Conservation (phyloP, 2,797 vertebrate species). For the Myotis pilosus region DNA sequence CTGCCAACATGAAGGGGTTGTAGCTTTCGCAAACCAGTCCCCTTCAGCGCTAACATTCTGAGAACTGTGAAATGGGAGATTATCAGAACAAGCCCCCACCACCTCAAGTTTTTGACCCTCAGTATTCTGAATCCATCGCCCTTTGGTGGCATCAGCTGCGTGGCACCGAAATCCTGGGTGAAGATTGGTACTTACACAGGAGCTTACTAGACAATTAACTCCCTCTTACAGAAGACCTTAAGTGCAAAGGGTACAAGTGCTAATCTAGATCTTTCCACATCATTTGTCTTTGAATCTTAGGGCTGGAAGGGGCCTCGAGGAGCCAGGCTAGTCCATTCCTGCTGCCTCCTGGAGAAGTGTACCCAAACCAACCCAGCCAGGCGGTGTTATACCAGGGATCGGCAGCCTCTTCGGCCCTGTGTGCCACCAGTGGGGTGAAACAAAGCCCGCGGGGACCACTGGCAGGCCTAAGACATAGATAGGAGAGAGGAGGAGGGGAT, state of each 20-base stretch:
- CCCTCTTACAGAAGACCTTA: slow-evolving; percentile 55
- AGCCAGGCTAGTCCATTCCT: slow-evolving; percentile 72
- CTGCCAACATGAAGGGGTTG: not conserved
- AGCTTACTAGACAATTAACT: slow-evolving; percentile 59
- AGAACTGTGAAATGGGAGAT: not conserved
- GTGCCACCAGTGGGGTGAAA: slow-evolving; percentile 80
- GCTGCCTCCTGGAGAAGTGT: slow-evolving; percentile 64
- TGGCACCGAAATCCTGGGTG: not conserved
- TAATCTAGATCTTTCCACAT: slow-evolving; percentile 70
- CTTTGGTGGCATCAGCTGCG: slow-evolving; percentile 24
- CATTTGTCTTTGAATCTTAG: slow-evolving; percentile 72
- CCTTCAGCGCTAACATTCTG: not conserved
- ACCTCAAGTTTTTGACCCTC: not conserved
- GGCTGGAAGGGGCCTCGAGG: slow-evolving; percentile 65
- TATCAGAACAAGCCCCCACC: not conserved
- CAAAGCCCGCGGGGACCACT: slow-evolving; percentile 80
- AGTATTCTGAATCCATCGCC: not conserved
- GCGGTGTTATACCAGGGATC: slow-evolving; percentile 78
- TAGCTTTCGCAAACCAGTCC: slow-evolving; percentile 4
- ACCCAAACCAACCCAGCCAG: slow-evolving; percentile 77
- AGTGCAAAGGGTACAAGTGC: slow-evolving; percentile 57
- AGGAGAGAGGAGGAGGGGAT: slow-evolving; percentile 72
- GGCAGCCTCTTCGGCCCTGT: slow-evolving; percentile 81
- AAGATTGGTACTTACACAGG: slow-evolving; percentile 62
- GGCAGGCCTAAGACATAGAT: slow-evolving; percentile 79